These are phyloP conservation scores for Pterophyllum scalare DNA, from an alignment of 2,113 vertebrate species.

Conservation along the genomic window DNA sequence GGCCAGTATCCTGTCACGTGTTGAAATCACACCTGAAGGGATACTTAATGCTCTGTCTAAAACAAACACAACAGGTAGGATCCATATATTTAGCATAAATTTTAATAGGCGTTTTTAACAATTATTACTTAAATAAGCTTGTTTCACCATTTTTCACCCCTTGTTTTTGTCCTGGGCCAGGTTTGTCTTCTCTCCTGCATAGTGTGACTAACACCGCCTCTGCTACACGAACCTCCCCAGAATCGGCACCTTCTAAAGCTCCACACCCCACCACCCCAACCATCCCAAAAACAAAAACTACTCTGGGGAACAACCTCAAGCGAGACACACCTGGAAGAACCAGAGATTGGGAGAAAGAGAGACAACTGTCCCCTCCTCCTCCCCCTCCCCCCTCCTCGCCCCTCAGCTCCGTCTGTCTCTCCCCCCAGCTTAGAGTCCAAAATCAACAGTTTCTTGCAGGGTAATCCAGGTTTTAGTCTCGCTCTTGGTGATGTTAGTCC, in stretches of 20 bases:
- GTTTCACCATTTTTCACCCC: background rate
- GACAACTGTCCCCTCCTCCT: conserved; percentile 67
- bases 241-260: conserved; percentile 74
- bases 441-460: conserved; percentile 98
- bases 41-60: conserved; percentile 94
- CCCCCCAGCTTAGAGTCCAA: conserved; percentile 94
- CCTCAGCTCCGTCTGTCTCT: conserved; percentile 72
- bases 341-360: conserved; percentile 70
- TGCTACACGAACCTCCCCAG: conserved; percentile 77
- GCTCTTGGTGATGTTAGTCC: conserved; percentile 78
- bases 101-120: background rate
- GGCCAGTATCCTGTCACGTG: conserved; percentile 95
- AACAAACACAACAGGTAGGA: conserved; percentile 90
- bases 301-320: conserved; percentile 69
- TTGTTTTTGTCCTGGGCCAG: conserved; percentile 73
- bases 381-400: conserved; percentile 66
- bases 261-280: conserved; percentile 80
- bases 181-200: conserved; percentile 92
- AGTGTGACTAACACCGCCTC: conserved; percentile 84
- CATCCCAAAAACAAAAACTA: conserved; percentile 82
- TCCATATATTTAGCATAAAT: background rate
- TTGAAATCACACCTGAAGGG: conserved; percentile 94
- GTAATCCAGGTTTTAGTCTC: conserved; percentile 94
- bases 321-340: conserved; percentile 61
- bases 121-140: background rate